Percentiles rank a stretch among this genome's conserved stretches.
Conservation (phyloP, 2,113 vertebrate genomes). For the Halcyon malimbica region DNA sequence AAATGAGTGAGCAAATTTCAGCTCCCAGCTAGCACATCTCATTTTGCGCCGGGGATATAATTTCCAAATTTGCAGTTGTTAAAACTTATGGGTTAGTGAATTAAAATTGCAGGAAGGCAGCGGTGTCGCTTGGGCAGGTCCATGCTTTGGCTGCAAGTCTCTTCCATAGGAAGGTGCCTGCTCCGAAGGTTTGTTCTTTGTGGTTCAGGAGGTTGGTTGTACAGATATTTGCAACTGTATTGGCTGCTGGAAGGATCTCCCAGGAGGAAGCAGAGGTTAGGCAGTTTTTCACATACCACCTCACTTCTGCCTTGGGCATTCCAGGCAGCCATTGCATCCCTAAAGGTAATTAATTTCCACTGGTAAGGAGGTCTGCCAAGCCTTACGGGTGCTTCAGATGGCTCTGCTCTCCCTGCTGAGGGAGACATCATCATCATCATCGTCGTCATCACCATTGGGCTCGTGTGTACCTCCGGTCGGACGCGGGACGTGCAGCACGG, state of each 20-base stretch:
- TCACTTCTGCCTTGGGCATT: background rate
- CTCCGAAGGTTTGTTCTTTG: background rate
- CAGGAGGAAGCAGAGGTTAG: background rate
- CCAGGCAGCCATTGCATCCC: background rate
- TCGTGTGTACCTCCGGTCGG: background rate
- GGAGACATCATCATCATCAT: background rate
- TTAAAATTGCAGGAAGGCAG: background rate
- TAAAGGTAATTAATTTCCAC: background rate
- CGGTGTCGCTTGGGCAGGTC: accelerated
- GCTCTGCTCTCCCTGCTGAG: background rate
- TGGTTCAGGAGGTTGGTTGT: background rate
- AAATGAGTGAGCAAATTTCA: background rate
- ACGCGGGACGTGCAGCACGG: background rate
- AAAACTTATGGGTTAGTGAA: accelerated
- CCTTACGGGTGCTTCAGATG: background rate
- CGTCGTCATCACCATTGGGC: background rate
- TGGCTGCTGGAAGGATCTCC: background rate
- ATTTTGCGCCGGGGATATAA: background rate
- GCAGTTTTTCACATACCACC: background rate
- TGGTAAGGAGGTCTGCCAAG: background rate
- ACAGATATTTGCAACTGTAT: background rate
- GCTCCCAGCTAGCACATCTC: background rate
- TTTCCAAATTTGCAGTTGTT: background rate
- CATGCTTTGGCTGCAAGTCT: background rate
- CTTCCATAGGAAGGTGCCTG: background rate